phyloP scores from a whole-genome alignment of 2,888 invertebrate species.

The Caenorhabditis japonica region DNA sequence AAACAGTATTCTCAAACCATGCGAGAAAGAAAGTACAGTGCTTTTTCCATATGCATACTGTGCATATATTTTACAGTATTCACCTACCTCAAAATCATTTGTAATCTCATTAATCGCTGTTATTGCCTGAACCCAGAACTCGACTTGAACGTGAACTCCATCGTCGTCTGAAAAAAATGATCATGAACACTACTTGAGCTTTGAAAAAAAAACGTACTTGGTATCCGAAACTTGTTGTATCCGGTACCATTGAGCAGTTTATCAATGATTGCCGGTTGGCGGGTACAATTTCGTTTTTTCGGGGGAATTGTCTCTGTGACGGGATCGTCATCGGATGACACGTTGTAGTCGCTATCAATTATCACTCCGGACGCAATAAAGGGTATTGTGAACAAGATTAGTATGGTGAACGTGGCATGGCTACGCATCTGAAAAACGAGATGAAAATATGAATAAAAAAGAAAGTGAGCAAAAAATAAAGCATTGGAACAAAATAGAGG shows the following conservation, averaged over 20 bases:
- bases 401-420: constrained; percentile 12
- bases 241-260: constrained; percentile 76
- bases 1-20: too few relatives aligned
- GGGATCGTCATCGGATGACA: constrained; percentile 56
- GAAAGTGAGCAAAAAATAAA: too few relatives aligned
- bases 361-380: constrained; percentile 34
- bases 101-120: constrained; percentile 76
- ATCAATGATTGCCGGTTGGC: constrained; percentile 75
- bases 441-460: neutral
- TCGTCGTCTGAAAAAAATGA: constrained; percentile 60
- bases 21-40: too few relatives aligned
- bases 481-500: neutral
- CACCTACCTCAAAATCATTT: constrained; percentile 76
- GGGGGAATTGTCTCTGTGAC: constrained; percentile 25
- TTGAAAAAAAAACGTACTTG: constrained; percentile 62
- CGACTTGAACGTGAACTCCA: constrained; percentile 75
- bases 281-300: constrained; percentile 65
- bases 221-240: constrained; percentile 77
- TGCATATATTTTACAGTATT: too few relatives aligned
- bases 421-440: constrained; percentile 30
- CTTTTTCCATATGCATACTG: too few relatives aligned
- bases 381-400: constrained; percentile 10
- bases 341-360: constrained; percentile 65
- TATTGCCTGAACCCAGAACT: constrained; percentile 77
- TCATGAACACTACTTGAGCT: neutral